Conservation (phyloP, 2,888 invertebrate species). For the Dexiosoma caninum region DNA sequence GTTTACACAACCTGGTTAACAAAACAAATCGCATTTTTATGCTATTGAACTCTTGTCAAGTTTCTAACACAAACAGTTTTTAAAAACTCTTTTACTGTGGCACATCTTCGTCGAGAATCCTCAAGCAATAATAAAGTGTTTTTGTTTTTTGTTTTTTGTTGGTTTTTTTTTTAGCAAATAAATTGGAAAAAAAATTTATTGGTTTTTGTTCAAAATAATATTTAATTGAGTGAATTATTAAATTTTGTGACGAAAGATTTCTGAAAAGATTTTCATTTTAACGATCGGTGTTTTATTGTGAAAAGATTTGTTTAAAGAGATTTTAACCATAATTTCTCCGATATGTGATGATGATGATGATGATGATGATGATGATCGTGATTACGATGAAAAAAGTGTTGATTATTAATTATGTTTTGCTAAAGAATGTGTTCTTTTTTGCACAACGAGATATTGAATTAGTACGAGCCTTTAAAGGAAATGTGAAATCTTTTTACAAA, state of each 20-base stretch:
- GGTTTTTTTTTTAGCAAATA: too few species aligned
- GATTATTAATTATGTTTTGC: background rate
- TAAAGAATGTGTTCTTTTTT: slow-evolving; percentile 8
- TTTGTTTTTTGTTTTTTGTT: background rate
- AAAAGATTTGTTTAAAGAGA: slow-evolving; percentile 21
- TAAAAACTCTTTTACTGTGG: slow-evolving; percentile 67
- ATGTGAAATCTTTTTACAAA: background rate
- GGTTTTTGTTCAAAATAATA: slow-evolving; percentile 11
- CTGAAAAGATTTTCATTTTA: background rate
- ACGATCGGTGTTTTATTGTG: slow-evolving; percentile 31
- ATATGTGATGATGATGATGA: background rate
- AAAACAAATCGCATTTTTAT: slow-evolving; percentile 73
- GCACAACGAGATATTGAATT: background rate
- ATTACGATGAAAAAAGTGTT: background rate
- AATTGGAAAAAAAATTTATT: too few species aligned
- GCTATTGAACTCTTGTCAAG: slow-evolving; percentile 76
- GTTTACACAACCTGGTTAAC: slow-evolving; percentile 71
- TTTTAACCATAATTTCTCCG: background rate
- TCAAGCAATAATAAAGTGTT: background rate
- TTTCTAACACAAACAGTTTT: slow-evolving; percentile 74
- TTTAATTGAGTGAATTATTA: background rate
- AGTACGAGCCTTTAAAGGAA: background rate
- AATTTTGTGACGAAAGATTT: background rate
- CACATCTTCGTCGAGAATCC: slow-evolving; percentile 41
- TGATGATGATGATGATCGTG: background rate